phyloP scores from a whole-genome alignment of 1,140 invertebrate species.

The Leptestheria dahalacensis region DNA sequence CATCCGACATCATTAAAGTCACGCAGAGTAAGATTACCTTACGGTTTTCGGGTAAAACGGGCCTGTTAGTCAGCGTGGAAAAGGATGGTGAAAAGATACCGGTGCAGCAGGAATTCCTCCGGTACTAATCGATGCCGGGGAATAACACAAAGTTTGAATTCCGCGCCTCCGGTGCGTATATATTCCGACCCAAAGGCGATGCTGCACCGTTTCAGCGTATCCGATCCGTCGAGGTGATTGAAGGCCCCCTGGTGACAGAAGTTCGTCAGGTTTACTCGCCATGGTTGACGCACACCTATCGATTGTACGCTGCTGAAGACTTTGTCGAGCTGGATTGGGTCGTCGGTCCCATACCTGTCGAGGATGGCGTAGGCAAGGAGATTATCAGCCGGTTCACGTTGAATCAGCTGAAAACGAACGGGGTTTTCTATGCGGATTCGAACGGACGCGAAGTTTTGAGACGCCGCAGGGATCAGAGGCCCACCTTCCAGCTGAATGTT shows the following conservation, averaged over 20 bases:
- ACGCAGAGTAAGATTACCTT: background rate
- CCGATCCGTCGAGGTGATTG: background rate
- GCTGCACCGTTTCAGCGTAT: background rate
- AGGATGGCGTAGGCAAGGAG: slow-evolving; percentile 30
- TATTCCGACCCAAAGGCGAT: slow-evolving; percentile 33
- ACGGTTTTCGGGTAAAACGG: slow-evolving; percentile 9
- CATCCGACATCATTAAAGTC: background rate
- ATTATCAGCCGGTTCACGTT: slow-evolving; percentile 30
- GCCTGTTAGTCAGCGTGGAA: slow-evolving; percentile 12
- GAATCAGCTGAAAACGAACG: slow-evolving; percentile 26
- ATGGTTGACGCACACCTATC: slow-evolving; percentile 65
- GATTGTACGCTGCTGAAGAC: slow-evolving; percentile 47
- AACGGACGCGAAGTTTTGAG: slow-evolving; percentile 41
- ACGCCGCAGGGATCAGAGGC: slow-evolving; percentile 31
- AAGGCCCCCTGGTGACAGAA: slow-evolving; percentile 62
- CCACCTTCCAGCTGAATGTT: slow-evolving; percentile 34
- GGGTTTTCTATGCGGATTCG: slow-evolving; percentile 41
- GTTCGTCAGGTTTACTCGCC: slow-evolving; percentile 54
- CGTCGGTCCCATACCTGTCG: slow-evolving; percentile 75
- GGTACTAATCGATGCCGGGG: slow-evolving; percentile 8
- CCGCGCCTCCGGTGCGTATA: slow-evolving; percentile 34
- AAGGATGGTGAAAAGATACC: background rate
- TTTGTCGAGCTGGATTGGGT: slow-evolving; percentile 79
- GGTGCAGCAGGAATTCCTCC: slow-evolving; percentile 1
- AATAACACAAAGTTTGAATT: slow-evolving; percentile 15